These are phyloP conservation scores for Scolopax mira DNA, from an alignment of 2,113 vertebrate genomes.

Conservation along the genomic window DNA sequence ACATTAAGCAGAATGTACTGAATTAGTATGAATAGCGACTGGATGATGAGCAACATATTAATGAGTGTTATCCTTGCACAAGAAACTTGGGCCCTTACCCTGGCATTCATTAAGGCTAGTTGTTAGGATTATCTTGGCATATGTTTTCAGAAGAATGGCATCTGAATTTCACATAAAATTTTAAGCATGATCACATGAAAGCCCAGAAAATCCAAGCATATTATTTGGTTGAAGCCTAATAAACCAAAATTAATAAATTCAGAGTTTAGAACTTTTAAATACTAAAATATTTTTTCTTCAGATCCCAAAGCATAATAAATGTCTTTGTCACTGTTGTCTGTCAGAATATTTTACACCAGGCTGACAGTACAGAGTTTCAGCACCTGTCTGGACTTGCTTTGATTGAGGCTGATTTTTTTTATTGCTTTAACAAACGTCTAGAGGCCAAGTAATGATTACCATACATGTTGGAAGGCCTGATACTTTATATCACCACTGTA, in stretches of 20 bases:
- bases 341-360: not conserved
- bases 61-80: not conserved
- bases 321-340: not conserved
- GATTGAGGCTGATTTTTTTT: not conserved
- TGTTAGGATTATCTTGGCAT: not conserved
- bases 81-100: not conserved
- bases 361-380: not conserved
- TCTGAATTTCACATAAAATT: not conserved
- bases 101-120: not conserved
- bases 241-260: not conserved
- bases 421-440: not conserved
- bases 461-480: not conserved
- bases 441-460: not conserved
- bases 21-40: not conserved
- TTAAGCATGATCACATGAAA: accelerated
- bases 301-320: not conserved
- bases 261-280: not conserved
- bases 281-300: not conserved
- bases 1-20: not conserved
- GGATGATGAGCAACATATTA: not conserved
- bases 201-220: not conserved
- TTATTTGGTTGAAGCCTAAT: not conserved
- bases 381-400: not conserved
- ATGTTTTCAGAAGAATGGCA: not conserved
- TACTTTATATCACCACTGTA: not conserved